These are phyloP conservation scores for Ophioninae sp. DNA, from an alignment of 2,888 invertebrate genomes.

Conservation along the genomic window DNA sequence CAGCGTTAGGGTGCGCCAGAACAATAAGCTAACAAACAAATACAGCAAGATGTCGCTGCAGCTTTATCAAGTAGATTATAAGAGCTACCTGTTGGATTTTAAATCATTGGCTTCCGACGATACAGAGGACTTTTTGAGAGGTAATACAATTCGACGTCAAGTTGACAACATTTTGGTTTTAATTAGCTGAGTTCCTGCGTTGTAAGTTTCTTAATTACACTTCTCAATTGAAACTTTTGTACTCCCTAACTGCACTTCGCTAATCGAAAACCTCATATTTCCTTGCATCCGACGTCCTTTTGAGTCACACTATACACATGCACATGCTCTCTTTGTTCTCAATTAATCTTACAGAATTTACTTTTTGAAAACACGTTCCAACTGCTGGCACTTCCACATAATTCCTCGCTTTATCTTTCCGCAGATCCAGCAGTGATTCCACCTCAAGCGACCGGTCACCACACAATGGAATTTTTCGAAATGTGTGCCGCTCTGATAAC, in stretches of 20 bases:
- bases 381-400: neutral
- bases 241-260: neutral
- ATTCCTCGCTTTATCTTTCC: neutral
- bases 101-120: conserved; percentile 94
- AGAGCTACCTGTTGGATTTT: conserved; percentile 98
- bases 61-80: conserved; percentile 99
- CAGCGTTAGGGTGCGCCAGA: conserved; percentile 96
- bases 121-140: conserved; percentile 81
- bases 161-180: neutral
- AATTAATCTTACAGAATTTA: neutral
- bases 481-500: conserved; percentile 99
- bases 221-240: no score
- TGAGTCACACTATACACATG: no score
- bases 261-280: conserved; percentile 5
- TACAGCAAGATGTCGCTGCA: conserved; percentile 99
- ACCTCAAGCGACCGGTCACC: conserved; percentile 86
- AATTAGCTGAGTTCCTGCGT: neutral
- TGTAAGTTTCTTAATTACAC: no score
- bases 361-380: no score
- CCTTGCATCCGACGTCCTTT: no score
- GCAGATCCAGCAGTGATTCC: conserved; percentile 75
- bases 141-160: conserved; percentile 54
- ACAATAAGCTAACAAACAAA: conserved; percentile 90
- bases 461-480: conserved; percentile 99
- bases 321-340: neutral